phyloP scores from a whole-genome alignment of 2,797 vertebrate species.

The Phrynocephalus guinanensis region DNA sequence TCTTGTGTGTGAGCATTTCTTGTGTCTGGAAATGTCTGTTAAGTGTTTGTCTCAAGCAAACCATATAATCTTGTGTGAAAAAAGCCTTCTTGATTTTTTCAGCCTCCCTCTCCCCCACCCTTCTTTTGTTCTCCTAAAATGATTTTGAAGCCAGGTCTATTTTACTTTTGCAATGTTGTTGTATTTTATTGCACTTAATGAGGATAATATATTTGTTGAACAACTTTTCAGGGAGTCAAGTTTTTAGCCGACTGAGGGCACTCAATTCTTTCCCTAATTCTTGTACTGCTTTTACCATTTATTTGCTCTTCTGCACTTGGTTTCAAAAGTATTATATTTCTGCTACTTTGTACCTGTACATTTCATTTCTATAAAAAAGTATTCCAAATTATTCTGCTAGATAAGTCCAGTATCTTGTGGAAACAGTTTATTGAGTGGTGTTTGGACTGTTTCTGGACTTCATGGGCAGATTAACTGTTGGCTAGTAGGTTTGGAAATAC shows the following conservation, averaged over 20 bases:
- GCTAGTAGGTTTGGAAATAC: too few species aligned
- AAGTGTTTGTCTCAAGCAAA: conserved; percentile 36
- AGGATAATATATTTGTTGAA: background rate
- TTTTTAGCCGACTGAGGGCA: background rate
- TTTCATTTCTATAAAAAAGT: background rate
- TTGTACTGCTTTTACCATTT: conserved; percentile 35
- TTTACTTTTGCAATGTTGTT: background rate
- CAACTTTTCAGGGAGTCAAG: background rate
- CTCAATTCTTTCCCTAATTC: background rate
- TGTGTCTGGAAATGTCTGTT: background rate
- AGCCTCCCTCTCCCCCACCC: background rate
- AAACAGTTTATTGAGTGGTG: too few species aligned
- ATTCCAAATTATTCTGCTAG: background rate
- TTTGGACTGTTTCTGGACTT: too few species aligned
- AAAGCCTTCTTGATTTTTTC: conserved; percentile 31
- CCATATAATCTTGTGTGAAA: conserved; percentile 32
- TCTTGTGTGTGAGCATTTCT: conserved; percentile 4
- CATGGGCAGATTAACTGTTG: too few species aligned
- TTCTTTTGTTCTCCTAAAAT: background rate
- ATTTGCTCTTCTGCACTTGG: conserved; percentile 17
- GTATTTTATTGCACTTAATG: background rate
- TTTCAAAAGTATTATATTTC: conserved; percentile 61
- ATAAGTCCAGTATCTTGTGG: too few species aligned
- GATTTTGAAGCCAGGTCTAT: background rate
- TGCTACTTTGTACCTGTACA: conserved; percentile 62